Evolutionary conservation across 2,888 invertebrate species (phyloP).

Genomic region (Ennomos fuscantarius): DNA sequence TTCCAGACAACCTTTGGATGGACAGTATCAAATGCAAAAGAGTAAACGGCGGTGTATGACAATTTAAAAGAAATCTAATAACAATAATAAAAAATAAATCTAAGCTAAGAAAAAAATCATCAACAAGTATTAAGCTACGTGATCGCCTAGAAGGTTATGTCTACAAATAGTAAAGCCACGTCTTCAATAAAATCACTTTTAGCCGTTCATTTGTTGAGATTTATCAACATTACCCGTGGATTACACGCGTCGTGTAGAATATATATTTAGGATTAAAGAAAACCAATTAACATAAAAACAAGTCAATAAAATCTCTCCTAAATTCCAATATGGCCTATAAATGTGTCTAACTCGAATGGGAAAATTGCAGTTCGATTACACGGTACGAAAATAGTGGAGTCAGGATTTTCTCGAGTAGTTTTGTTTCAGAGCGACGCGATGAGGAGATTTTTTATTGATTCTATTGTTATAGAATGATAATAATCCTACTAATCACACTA

Average conservation of each 20-base stretch:
- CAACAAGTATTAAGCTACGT: no score
- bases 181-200: slow-evolving; percentile 14
- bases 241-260: slow-evolving; percentile 21
- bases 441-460: no score
- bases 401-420: background rate
- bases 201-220: slow-evolving; percentile 10
- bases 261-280: slow-evolving; percentile 43
- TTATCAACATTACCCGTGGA: slow-evolving; percentile 3
- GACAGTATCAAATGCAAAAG: no score
- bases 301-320: slow-evolving; percentile 68
- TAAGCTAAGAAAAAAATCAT: no score
- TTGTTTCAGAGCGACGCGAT: no score
- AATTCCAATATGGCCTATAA: slow-evolving; percentile 67
- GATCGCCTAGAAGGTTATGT: no score
- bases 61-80: no score
- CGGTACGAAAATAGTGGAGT: slow-evolving; percentile 39
- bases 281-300: slow-evolving; percentile 68
- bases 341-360: slow-evolving; percentile 59
- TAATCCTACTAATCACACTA: no score
- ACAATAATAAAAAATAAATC: no score
- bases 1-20: no score
- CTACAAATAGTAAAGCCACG: slow-evolving; percentile 4
- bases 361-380: slow-evolving; percentile 47
- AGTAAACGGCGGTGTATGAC: no score
- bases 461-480: no score